Conservation (phyloP, 2,797 vertebrate species). For the Acipenser oxyrinchus region DNA sequence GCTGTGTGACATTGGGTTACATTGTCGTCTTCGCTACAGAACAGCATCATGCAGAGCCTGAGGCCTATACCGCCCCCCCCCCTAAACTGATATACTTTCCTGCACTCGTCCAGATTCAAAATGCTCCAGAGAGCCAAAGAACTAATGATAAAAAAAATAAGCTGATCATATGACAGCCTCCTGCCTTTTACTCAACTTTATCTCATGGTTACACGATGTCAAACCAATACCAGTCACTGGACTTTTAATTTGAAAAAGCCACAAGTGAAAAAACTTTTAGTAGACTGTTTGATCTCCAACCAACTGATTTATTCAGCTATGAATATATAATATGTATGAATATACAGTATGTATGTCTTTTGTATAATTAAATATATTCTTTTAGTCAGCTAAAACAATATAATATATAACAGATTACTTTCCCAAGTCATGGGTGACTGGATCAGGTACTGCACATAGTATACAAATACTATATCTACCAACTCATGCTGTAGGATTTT, state of each 20-base stretch:
- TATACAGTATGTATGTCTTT: background rate
- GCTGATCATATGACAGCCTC: background rate
- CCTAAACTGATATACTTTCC: constrained; percentile 11
- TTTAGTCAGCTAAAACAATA: too few relatives aligned
- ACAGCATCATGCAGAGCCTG: constrained; percentile 15
- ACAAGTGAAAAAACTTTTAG: background rate
- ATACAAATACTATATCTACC: too few relatives aligned
- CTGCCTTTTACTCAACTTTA: background rate
- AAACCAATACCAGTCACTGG: background rate
- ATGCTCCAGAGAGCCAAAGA: constrained; percentile 1
- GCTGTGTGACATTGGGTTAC: constrained; percentile 12
- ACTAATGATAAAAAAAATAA: constrained; percentile 4
- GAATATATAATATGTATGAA: background rate
- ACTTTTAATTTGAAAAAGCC: background rate
- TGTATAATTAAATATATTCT: too few relatives aligned
- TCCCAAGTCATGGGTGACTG: too few relatives aligned
- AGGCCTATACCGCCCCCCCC: constrained; percentile 10
- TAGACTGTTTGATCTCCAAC: background rate
- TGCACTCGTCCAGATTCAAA: constrained; percentile 11
- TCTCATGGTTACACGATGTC: constrained; percentile 8
- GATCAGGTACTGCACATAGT: too few relatives aligned
- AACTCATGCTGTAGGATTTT: too few relatives aligned
- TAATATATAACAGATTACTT: too few relatives aligned
- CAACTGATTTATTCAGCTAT: background rate
- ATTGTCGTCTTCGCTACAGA: constrained; percentile 14